A percentile compares a stretch with the other conserved stretches of the same genome.
These are phyloP conservation scores for Masticophis lateralis DNA, from an alignment of 2,797 vertebrate species.

Conservation along the genomic window DNA sequence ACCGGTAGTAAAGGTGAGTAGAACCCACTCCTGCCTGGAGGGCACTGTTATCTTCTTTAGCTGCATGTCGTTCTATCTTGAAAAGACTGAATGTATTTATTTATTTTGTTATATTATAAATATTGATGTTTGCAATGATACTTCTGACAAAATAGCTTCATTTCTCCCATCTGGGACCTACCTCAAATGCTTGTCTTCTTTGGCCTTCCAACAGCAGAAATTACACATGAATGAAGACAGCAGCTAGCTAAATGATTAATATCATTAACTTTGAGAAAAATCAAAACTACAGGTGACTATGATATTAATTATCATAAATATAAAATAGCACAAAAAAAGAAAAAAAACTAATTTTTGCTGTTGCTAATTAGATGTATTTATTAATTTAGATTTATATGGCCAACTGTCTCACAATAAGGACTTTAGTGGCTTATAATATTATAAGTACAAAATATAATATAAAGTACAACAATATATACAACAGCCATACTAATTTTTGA, in stretches of 20 bases:
- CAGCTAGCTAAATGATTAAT: neutral
- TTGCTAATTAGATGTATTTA: neutral
- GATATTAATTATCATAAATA: neutral
- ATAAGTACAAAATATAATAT: neutral
- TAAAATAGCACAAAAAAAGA: neutral
- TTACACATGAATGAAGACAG: neutral
- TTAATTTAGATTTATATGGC: neutral
- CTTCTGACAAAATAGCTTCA: neutral
- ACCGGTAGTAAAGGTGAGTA: no score
- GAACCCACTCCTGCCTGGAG: neutral
- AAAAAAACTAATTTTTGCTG: neutral
- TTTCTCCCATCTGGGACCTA: neutral
- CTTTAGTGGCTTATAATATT: neutral
- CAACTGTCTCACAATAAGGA: neutral
- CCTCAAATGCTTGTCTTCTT: neutral
- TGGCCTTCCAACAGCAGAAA: neutral
- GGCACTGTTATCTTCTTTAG: neutral
- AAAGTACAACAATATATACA: neutral
- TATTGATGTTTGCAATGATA: neutral
- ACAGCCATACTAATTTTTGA: neutral
- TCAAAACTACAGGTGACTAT: neutral
- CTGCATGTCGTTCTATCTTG: neutral
- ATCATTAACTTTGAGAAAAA: neutral
- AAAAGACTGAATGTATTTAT: neutral
- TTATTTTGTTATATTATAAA: neutral